These are phyloP conservation scores for Latheticus oryzae DNA, from an alignment of 2,888 invertebrate species.

Conservation along the genomic window DNA sequence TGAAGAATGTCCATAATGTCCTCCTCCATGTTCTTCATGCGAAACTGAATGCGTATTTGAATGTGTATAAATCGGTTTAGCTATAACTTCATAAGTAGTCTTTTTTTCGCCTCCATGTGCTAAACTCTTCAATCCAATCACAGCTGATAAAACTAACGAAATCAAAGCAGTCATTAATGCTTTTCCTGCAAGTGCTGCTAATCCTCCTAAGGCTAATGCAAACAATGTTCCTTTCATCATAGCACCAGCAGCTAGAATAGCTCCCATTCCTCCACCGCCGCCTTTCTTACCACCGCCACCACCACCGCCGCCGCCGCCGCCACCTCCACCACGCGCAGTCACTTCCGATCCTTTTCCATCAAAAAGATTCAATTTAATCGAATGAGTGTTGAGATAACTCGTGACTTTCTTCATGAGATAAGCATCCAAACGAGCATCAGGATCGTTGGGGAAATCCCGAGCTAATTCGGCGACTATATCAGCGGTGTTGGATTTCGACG, in stretches of 20 bases:
- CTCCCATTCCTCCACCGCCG: slow-evolving; percentile 68
- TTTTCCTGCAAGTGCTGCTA: slow-evolving; percentile 83
- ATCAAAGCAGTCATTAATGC: slow-evolving; percentile 83
- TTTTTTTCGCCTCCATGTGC: slow-evolving; percentile 73
- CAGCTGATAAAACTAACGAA: slow-evolving; percentile 79
- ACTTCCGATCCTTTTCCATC: slow-evolving; percentile 59
- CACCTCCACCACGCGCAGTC: slow-evolving; percentile 54
- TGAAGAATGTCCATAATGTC: slow-evolving; percentile 57
- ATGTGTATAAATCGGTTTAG: slow-evolving; percentile 80
- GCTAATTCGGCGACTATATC: slow-evolving; percentile 82
- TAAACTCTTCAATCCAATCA: slow-evolving; percentile 78
- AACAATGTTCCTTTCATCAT: slow-evolving; percentile 77
- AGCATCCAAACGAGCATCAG: slow-evolving; percentile 80
- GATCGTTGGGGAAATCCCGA: slow-evolving; percentile 79
- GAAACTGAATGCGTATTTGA: slow-evolving; percentile 73
- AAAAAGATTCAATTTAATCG: slow-evolving; percentile 77
- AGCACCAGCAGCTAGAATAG: slow-evolving; percentile 66
- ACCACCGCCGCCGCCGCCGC: slow-evolving; percentile 66
- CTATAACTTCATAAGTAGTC: slow-evolving; percentile 84
- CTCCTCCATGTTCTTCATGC: slow-evolving; percentile 69
- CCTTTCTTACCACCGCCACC: slow-evolving; percentile 65
- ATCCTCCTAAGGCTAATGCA: slow-evolving; percentile 77
- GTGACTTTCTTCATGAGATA: slow-evolving; percentile 79
- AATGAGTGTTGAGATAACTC: slow-evolving; percentile 78
- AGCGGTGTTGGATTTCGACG: slow-evolving; percentile 69